phyloP scores from a whole-genome alignment of 2,888 invertebrate species.

The Tridacna crocea region DNA sequence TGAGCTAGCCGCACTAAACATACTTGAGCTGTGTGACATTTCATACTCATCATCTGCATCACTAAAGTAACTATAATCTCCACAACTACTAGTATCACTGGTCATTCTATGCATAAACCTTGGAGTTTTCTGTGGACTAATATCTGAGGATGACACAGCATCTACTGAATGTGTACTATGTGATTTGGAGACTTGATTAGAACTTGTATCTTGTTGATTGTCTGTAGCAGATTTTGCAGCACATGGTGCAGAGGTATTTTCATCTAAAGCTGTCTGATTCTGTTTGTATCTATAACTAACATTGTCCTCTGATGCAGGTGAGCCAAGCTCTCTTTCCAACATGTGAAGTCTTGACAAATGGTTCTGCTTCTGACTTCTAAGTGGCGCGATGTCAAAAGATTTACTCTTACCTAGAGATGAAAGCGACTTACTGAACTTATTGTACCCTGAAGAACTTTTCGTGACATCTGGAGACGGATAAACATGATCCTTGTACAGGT shows the following conservation, averaged over 20 bases:
- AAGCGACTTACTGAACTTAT: slow-evolving; percentile 31
- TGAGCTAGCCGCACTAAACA: slow-evolving; percentile 51
- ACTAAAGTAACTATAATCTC: slow-evolving; percentile 62
- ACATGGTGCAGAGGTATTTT: slow-evolving; percentile 5
- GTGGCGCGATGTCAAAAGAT: slow-evolving; percentile 40
- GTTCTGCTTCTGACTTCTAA: slow-evolving; percentile 34
- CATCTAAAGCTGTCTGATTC: slow-evolving; percentile 24
- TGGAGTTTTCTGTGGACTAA: slow-evolving; percentile 44
- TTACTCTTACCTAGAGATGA: slow-evolving; percentile 42
- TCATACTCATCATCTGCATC: slow-evolving; percentile 76
- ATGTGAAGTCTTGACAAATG: slow-evolving; percentile 29
- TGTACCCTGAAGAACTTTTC: slow-evolving; percentile 16
- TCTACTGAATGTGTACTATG: slow-evolving; percentile 17
- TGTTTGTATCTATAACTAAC: slow-evolving; percentile 52
- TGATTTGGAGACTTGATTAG: slow-evolving; percentile 2
- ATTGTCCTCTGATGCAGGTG: slow-evolving; percentile 64
- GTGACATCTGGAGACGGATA: slow-evolving; percentile 46
- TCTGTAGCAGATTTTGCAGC: slow-evolving; percentile 11
- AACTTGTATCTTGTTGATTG: neutral
- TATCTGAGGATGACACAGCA: neutral
- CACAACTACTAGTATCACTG: slow-evolving; percentile 62
- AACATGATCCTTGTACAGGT: slow-evolving; percentile 51
- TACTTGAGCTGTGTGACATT: slow-evolving; percentile 65
- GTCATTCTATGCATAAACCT: slow-evolving; percentile 27
- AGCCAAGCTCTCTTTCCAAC: slow-evolving; percentile 28